A percentile compares a stretch with the other conserved stretches of the same genome.
These are phyloP conservation scores for Drosophila subquinaria DNA, from an alignment of 2,888 invertebrate species.

Conservation along the genomic window DNA sequence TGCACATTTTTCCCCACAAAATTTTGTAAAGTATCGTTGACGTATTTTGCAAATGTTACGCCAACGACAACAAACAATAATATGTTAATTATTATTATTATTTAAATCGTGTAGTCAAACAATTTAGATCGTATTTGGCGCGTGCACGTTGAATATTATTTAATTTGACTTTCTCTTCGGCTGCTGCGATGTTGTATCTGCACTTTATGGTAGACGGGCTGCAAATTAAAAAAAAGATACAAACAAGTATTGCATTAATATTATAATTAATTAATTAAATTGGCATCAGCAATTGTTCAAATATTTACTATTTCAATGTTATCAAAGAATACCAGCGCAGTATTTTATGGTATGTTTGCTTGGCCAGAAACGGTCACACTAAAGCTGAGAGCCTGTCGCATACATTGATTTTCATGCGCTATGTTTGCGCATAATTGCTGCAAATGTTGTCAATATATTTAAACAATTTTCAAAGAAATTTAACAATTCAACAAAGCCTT, in stretches of 20 bases:
- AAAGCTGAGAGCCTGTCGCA: constrained; percentile 42
- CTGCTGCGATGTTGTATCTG: constrained; percentile 32
- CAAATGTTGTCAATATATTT: constrained; percentile 16
- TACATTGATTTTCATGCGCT: constrained; percentile 75
- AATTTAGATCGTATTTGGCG: constrained; percentile 42
- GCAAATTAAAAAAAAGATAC: constrained; percentile 34
- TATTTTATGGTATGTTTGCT: constrained; percentile 64
- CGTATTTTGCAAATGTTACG: constrained; percentile 49
- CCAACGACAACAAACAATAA: constrained; percentile 37
- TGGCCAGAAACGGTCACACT: constrained; percentile 55
- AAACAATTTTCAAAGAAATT: constrained; percentile 14
- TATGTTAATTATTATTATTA: constrained; percentile 14
- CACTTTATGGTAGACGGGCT: constrained; percentile 49
- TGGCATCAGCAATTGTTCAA: neutral
- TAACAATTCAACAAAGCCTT: neutral
- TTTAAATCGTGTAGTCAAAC: constrained; percentile 45
- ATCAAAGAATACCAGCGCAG: constrained; percentile 20
- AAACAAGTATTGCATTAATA: constrained; percentile 20
- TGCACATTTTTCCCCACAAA: constrained; percentile 73
- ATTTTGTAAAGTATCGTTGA: constrained; percentile 50
- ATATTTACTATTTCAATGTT: neutral
- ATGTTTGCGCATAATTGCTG: constrained; percentile 26
- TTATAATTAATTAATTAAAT: neutral
- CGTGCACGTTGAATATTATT: constrained; percentile 32
- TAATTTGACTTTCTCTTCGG: constrained; percentile 20